These are phyloP conservation scores for Oceanodroma tethys DNA, from an alignment of 2,113 vertebrate species.

Conservation along the genomic window DNA sequence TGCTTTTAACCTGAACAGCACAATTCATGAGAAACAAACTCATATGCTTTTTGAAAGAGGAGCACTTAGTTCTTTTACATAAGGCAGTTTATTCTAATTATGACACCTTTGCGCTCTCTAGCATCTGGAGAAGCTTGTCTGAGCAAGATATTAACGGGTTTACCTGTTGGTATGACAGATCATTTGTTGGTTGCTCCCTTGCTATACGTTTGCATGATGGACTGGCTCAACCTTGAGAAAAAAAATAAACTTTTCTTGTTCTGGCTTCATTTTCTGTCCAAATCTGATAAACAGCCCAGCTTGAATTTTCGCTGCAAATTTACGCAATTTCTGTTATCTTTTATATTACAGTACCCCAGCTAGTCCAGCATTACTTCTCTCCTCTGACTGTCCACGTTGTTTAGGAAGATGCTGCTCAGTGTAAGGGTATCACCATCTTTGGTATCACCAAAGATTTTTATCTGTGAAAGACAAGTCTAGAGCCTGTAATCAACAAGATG, in stretches of 20 bases:
- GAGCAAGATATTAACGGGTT: background rate
- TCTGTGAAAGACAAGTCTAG: background rate
- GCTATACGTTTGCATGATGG: background rate
- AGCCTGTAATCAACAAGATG: background rate
- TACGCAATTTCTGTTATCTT: background rate
- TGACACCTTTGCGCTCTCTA: background rate
- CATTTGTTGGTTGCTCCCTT: background rate
- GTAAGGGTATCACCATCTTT: background rate
- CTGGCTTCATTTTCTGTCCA: background rate
- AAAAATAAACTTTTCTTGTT: background rate
- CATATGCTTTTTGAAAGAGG: background rate
- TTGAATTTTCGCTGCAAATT: background rate
- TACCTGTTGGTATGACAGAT: background rate
- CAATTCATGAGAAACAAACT: background rate
- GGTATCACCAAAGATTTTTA: background rate
- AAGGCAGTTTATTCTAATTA: background rate
- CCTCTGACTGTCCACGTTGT: background rate
- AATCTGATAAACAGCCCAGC: background rate
- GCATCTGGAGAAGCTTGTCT: background rate
- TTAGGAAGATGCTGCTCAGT: background rate
- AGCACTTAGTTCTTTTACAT: background rate
- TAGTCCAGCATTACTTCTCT: background rate
- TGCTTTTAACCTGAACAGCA: background rate
- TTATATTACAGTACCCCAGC: background rate
- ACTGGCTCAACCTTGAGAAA: background rate